Percentiles rank a stretch among this genome's conserved stretches.
phyloP scores from a whole-genome alignment of 2,113 vertebrate species.

The Indicator maculatus region DNA sequence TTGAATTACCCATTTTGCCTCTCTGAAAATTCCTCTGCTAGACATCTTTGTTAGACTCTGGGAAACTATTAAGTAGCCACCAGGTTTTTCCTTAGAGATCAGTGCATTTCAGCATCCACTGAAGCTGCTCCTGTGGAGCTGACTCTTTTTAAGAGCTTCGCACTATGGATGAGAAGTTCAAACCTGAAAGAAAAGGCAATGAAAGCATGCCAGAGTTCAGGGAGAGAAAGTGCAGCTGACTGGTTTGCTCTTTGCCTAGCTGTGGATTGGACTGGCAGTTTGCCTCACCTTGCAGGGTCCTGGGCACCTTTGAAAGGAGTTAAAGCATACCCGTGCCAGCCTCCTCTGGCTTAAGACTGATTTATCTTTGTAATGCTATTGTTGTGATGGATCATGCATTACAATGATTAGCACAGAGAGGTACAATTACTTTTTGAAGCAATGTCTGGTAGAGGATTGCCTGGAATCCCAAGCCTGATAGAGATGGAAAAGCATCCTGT shows the following conservation, averaged over 20 bases:
- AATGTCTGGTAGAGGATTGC: neutral
- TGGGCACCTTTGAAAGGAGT: neutral
- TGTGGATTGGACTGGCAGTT: neutral
- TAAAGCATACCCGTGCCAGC: neutral
- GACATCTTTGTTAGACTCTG: neutral
- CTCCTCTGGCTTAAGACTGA: neutral
- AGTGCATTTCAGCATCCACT: neutral
- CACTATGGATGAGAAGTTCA: neutral
- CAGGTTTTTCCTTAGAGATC: neutral
- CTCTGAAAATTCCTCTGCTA: neutral
- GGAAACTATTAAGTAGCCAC: neutral
- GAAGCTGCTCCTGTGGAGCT: neutral
- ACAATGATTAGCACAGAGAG: neutral
- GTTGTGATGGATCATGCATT: neutral
- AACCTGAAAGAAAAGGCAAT: neutral
- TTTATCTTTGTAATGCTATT: neutral
- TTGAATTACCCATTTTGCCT: neutral
- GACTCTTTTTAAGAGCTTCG: neutral
- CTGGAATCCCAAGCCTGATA: neutral
- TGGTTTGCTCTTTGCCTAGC: neutral
- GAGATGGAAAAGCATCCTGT: neutral
- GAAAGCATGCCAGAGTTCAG: neutral
- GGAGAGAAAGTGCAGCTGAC: neutral
- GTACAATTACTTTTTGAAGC: neutral
- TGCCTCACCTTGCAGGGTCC: neutral